These are phyloP conservation scores for Octodonta nipae DNA, from an alignment of 2,888 invertebrate genomes.

Conservation along the genomic window DNA sequence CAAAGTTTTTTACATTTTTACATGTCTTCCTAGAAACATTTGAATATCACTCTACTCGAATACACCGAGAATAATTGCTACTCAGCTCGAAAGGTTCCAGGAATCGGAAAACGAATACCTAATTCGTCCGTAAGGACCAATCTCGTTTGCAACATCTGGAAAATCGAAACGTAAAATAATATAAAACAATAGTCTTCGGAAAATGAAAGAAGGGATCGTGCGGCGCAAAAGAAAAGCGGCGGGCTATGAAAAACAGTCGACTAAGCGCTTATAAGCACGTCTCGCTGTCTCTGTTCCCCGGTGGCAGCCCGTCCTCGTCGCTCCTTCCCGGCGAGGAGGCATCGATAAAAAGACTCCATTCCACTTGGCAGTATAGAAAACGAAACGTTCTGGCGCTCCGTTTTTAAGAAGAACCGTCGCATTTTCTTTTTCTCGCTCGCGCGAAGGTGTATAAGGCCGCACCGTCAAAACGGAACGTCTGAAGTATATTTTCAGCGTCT, in stretches of 20 bases:
- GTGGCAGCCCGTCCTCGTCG: background rate
- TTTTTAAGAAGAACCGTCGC: background rate
- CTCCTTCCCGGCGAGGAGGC: background rate
- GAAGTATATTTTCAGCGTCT: conserved; percentile 31
- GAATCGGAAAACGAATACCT: conserved; percentile 1
- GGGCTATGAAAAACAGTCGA: conserved; percentile 4
- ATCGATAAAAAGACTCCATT: conserved; percentile 22
- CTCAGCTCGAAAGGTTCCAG: too few relatives aligned
- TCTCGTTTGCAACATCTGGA: conserved; percentile 10
- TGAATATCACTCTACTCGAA: too few relatives aligned
- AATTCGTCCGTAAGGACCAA: conserved; percentile 10
- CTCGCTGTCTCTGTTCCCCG: background rate
- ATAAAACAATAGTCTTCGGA: conserved; percentile 11
- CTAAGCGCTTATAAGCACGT: background rate
- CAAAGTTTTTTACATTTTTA: too few relatives aligned
- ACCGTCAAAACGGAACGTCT: conserved; percentile 25
- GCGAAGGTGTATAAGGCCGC: conserved; percentile 22
- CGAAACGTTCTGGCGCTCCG: too few relatives aligned
- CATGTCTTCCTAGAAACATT: too few relatives aligned
- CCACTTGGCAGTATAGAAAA: conserved; percentile 19
- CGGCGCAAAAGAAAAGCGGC: conserved; percentile 4
- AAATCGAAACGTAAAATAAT: conserved; percentile 19
- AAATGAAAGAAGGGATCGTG: background rate
- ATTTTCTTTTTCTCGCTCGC: conserved; percentile 18
- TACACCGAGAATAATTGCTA: too few relatives aligned